Evolutionary conservation across 2,113 vertebrate species (phyloP), one percentile per base, ranked within the genome.

Genomic region (Rostratula benghalensis): DNA sequence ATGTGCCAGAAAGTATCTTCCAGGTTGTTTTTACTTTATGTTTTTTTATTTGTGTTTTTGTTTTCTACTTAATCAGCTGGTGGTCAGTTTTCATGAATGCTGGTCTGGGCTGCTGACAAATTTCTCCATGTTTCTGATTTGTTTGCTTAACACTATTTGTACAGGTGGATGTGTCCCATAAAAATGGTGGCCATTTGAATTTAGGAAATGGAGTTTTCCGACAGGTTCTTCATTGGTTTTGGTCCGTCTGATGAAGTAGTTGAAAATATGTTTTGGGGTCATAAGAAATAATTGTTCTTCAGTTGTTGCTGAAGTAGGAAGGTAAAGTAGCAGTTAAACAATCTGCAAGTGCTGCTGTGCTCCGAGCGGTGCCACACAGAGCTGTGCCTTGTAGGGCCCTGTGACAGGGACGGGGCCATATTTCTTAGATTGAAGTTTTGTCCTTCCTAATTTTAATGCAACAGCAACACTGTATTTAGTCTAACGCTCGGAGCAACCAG

Each of bases 341-440:
- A 11, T 31, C 27, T 41, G 46, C 15, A 27, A 5, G 18, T 0
- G 0, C 27, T 60, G 22, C 25, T 56, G 19, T 70, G 51, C n/a
- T 50, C 45, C 31, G 31, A 63, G 56, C 0, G 1, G 33, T 79
- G 46, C 50, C 10, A 14, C 0, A 1, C 28, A 54, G 48, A 63
- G 50, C 39, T 68, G 48, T 74, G 60, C 46, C 16, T 54, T 39
- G 4, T 15, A 21, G 16, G 39, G 51, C 20, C 16, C 28, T 39
- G 30, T 50, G 50, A 23, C 35, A 15, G 45, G 21, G 56, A 35
- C 31, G 23, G n/a, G 27, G 39, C 28, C 3, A 3, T 20, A 21
- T 35, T 33, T 65, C 3, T 8, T 10, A 48, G 50, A 39, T 39
- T 13, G 8, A 51, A 70, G 3, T 30, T 41, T 20, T 43, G 46